Conservation (phyloP, 1,140 invertebrate genomes). For the Vollenhovia emeryi region DNA sequence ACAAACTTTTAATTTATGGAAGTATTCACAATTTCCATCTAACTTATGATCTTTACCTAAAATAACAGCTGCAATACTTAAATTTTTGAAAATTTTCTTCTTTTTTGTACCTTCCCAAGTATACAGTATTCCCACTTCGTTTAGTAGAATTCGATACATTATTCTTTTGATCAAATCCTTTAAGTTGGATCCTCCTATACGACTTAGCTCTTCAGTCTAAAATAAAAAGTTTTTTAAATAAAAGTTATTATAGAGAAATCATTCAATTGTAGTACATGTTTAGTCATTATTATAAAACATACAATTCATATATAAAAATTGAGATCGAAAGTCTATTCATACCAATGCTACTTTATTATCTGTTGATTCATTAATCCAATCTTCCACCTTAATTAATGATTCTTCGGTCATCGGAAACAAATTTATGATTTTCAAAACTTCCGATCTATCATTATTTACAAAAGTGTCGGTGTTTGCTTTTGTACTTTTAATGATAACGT, state of each 20-base stretch:
- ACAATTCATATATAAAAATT: conserved; percentile 13
- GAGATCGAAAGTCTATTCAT: neutral
- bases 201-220: conserved; percentile 18
- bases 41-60: conserved; percentile 6
- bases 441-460: neutral
- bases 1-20: neutral
- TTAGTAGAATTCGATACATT: conserved; percentile 32
- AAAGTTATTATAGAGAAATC: neutral
- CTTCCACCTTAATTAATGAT: conserved; percentile 32
- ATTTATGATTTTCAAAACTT: conserved; percentile 34
- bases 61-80: conserved; percentile 24
- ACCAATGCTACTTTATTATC: conserved; percentile 39
- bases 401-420: conserved; percentile 25
- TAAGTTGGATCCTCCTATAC: conserved; percentile 21
- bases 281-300: neutral
- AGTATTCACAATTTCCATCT: conserved; percentile 17
- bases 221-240: conserved; percentile 12
- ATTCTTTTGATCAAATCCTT: conserved; percentile 36
- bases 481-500: conserved; percentile 2
- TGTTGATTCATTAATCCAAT: neutral
- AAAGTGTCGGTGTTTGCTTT: conserved; percentile 17
- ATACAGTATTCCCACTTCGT: conserved; percentile 36
- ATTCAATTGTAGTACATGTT: conserved; percentile 9
- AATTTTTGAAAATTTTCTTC: conserved; percentile 29
- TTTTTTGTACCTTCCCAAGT: conserved; percentile 29